Evolutionary conservation across 2,888 invertebrate genomes (phyloP).

Genomic region (Zaprionus obscuricornis): DNA sequence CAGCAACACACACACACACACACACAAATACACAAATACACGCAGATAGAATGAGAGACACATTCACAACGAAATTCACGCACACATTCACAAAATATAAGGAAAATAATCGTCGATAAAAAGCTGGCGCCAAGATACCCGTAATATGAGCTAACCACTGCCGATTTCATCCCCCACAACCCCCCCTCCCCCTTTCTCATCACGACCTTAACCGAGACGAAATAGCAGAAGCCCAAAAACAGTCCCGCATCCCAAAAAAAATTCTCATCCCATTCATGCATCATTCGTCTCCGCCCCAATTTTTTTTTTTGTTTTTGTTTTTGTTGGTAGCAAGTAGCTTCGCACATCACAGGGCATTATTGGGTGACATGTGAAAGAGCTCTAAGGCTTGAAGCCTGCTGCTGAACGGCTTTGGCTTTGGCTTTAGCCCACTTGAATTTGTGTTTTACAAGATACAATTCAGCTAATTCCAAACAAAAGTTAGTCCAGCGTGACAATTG

Average conservation of each 20-base stretch:
- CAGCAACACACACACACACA: conserved; percentile 37
- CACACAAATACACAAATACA: conserved; percentile 20
- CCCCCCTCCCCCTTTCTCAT: conserved; percentile 7
- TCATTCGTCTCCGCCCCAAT: conserved; percentile 20
- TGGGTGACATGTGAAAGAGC: conserved; percentile 75
- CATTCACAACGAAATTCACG: no score
- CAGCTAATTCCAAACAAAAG: conserved; percentile 75
- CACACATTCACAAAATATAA: conserved; percentile 50
- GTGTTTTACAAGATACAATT: conserved; percentile 79
- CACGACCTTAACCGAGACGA: conserved; percentile 19
- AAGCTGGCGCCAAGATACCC: conserved; percentile 77
- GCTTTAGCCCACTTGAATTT: conserved; percentile 70
- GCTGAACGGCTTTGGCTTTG: conserved; percentile 41
- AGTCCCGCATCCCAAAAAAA: background rate
- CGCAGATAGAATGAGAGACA: no score
- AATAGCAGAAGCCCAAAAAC: conserved; percentile 13
- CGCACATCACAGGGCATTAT: conserved; percentile 74
- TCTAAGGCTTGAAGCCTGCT: conserved; percentile 71
- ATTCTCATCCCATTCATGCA: background rate
- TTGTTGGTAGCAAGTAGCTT: conserved; percentile 62
- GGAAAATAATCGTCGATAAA: conserved; percentile 75
- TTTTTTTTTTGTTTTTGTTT: conserved; percentile 8
- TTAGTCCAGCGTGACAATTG: conserved; percentile 71
- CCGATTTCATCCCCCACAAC: conserved; percentile 35
- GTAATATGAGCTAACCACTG: conserved; percentile 77